Evolutionary conservation across 2,797 vertebrate species (phyloP).

Genomic region (Brachyalestes nurse): DNA sequence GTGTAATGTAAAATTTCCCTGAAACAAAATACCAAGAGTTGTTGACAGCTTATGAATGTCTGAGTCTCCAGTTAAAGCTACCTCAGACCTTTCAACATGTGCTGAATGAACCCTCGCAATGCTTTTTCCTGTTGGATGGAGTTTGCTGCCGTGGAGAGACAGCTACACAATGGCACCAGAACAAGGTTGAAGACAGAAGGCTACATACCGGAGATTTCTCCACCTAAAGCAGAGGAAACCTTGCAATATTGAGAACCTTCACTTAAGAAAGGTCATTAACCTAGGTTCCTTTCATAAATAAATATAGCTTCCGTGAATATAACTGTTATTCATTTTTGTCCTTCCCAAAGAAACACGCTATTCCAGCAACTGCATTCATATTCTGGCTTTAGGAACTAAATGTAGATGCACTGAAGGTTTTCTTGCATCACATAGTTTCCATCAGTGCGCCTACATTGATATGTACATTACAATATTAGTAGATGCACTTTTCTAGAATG

Average conservation of each 20-base stretch:
- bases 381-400: neutral
- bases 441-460: neutral
- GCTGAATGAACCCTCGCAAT: constrained; percentile 63
- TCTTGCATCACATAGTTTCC: neutral
- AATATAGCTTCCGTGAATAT: neutral
- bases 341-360: neutral
- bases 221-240: constrained; percentile 25
- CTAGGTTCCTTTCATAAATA: neutral
- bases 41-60: constrained; percentile 21
- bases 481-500: no score
- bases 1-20: neutral
- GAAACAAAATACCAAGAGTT: constrained; percentile 41
- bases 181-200: constrained; percentile 26
- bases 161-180: constrained; percentile 39
- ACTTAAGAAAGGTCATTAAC: constrained; percentile 10
- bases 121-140: constrained; percentile 66
- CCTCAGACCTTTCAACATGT: constrained; percentile 66
- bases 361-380: neutral
- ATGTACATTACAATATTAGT: no score
- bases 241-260: neutral
- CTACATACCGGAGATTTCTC: constrained; percentile 25
- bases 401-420: neutral
- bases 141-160: constrained; percentile 41
- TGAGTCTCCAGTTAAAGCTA: neutral
- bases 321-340: neutral